Percentiles rank a stretch among this genome's conserved stretches.
Evolutionary conservation across 2,113 vertebrate species (phyloP).

Genomic region (Elephantulus edwardii): DNA sequence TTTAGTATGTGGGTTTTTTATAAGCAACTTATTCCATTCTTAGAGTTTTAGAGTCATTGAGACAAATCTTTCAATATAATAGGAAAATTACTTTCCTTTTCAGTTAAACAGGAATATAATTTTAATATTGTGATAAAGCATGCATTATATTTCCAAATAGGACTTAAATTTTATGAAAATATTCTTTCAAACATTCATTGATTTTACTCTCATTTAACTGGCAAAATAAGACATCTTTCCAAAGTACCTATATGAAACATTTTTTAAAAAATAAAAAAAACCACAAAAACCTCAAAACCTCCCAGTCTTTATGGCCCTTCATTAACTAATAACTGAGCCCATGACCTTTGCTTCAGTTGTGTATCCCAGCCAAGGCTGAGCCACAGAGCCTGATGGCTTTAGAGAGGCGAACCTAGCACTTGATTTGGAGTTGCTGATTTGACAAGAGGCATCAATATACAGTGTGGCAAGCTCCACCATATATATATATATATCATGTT

Average conservation of each 20-base stretch:
- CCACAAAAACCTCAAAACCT: too few species aligned
- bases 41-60: neutral
- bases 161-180: neutral
- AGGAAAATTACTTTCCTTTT: neutral
- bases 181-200: neutral
- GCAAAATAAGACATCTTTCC: conserved; percentile 18
- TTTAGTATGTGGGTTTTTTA: neutral
- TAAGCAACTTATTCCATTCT: neutral
- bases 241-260: neutral
- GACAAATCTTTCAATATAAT: neutral
- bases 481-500: neutral
- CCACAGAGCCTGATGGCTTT: neutral
- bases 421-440: neutral
- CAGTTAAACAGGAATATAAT: neutral
- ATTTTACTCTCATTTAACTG: neutral
- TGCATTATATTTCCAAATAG: neutral
- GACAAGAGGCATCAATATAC: neutral
- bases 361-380: neutral
- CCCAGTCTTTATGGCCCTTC: neutral
- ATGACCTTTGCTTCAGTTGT: neutral
- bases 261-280: too few species aligned
- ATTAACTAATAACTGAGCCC: neutral
- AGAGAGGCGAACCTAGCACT: neutral
- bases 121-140: neutral
- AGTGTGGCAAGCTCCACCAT: too few species aligned